Percentiles rank a stretch among this genome's conserved stretches.
Conservation (phyloP, 1,140 invertebrate genomes). For the Gyrodactylus bullatarudis region DNA sequence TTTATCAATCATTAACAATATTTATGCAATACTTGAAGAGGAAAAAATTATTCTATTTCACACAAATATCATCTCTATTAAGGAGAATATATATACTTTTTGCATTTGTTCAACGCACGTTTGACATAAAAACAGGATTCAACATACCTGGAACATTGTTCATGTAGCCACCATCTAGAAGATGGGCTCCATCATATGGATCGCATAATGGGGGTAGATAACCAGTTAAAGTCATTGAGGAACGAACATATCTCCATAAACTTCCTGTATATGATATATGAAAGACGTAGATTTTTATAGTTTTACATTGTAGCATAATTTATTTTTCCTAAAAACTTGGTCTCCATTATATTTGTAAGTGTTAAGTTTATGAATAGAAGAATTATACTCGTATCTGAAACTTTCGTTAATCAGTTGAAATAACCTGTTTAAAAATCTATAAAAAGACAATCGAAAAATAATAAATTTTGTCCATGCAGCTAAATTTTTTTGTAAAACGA, state of each 20-base stretch:
- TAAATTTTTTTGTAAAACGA: too few species aligned
- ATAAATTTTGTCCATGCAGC: too few species aligned
- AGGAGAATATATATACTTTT: too few species aligned
- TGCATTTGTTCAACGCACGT: too few species aligned
- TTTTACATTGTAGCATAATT: not conserved
- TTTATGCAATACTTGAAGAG: too few species aligned
- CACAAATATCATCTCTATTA: too few species aligned
- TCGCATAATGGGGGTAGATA: slow-evolving; percentile 94
- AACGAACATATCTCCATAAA: slow-evolving; percentile 82
- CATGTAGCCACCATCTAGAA: slow-evolving; percentile 96
- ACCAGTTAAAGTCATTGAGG: slow-evolving; percentile 89
- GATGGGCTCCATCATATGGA: slow-evolving; percentile 71
- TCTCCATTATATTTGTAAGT: not conserved
- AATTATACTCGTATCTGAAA: not conserved
- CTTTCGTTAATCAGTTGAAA: too few species aligned
- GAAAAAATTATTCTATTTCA: too few species aligned
- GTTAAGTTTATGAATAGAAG: not conserved
- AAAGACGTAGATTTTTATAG: not conserved
- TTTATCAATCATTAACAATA: too few species aligned
- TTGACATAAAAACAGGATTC: too few species aligned
- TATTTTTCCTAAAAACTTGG: not conserved
- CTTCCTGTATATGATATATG: slow-evolving; percentile 22
- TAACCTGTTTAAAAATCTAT: too few species aligned
- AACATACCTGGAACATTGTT: slow-evolving; percentile 54
- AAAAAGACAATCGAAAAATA: too few species aligned